A percentile compares a stretch with the other conserved stretches of the same genome.
Evolutionary conservation across 2,888 invertebrate genomes (phyloP).

Genomic region (Mechanitis mazaeus): DNA sequence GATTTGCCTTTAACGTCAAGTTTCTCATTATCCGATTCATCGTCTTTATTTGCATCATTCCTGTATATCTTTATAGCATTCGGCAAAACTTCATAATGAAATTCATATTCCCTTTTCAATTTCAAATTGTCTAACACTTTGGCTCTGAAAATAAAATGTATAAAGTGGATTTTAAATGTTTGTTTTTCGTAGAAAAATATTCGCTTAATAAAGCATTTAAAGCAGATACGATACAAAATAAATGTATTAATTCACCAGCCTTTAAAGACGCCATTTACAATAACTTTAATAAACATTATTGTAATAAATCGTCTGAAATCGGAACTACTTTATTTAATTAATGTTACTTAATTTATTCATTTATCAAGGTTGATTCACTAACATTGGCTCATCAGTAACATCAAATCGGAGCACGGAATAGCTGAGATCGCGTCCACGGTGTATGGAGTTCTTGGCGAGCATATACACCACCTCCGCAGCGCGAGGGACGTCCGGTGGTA

Average conservation of each 20-base stretch:
- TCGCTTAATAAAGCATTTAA: background rate
- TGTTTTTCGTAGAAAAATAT: too few relatives aligned
- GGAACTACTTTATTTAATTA: too few relatives aligned
- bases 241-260: too few relatives aligned
- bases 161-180: too few relatives aligned
- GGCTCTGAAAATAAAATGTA: constrained; percentile 40
- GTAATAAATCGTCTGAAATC: too few relatives aligned
- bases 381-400: constrained; percentile 50
- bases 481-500: constrained; percentile 45
- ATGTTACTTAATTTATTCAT: too few relatives aligned
- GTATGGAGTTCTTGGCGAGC: constrained; percentile 53
- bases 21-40: constrained; percentile 7
- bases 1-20: constrained; percentile 30
- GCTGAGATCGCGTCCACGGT: constrained; percentile 55
- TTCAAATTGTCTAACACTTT: constrained; percentile 48
- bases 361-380: constrained; percentile 31
- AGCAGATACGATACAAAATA: too few relatives aligned
- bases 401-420: constrained; percentile 60
- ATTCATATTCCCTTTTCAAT: constrained; percentile 61
- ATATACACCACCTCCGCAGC: constrained; percentile 46
- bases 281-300: too few relatives aligned
- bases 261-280: too few relatives aligned
- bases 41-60: constrained; percentile 13
- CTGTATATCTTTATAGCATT: constrained; percentile 33
- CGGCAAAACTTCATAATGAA: constrained; percentile 47